These are phyloP conservation scores for Drosophila lini DNA, from an alignment of 1,140 invertebrate species.

Conservation along the genomic window DNA sequence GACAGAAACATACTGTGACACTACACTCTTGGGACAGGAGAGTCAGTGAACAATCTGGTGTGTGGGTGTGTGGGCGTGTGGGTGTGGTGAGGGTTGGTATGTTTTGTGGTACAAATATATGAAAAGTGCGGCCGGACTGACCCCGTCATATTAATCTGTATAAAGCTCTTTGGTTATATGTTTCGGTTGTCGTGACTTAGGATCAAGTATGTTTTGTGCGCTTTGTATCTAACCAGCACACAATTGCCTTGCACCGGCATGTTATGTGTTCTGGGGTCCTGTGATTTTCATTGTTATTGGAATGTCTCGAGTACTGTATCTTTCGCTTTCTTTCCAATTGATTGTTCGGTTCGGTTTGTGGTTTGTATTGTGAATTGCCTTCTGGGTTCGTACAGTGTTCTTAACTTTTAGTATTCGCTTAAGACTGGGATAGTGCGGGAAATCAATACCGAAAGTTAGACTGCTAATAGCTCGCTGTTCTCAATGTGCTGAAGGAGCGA, in stretches of 20 bases:
- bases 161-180: slow-evolving; percentile 70
- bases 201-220: slow-evolving; percentile 54
- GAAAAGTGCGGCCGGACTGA: slow-evolving; percentile 27
- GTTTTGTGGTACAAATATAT: slow-evolving; percentile 42
- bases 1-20: slow-evolving; percentile 69
- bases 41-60: slow-evolving; percentile 44
- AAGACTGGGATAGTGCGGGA: slow-evolving; percentile 13
- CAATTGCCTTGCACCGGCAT: slow-evolving; percentile 75
- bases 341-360: slow-evolving; percentile 29
- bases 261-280: slow-evolving; percentile 67
- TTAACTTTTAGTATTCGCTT: slow-evolving; percentile 63
- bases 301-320: slow-evolving; percentile 41
- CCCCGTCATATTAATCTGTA: slow-evolving; percentile 52
- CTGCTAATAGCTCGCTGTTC: slow-evolving; percentile 69
- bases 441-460: slow-evolving; percentile 67
- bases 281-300: slow-evolving; percentile 80
- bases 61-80: slow-evolving; percentile 20
- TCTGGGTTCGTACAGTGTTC: slow-evolving; percentile 56
- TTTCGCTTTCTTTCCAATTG: slow-evolving; percentile 6
- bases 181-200: slow-evolving; percentile 35
- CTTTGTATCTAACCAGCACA: slow-evolving; percentile 66
- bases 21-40: slow-evolving; percentile 29
- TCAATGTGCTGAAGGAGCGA: slow-evolving; percentile 79
- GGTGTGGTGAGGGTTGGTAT: slow-evolving; percentile 15
- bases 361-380: slow-evolving; percentile 48